phyloP scores from a whole-genome alignment of 2,888 invertebrate species.

The Coleophora deauratella region DNA sequence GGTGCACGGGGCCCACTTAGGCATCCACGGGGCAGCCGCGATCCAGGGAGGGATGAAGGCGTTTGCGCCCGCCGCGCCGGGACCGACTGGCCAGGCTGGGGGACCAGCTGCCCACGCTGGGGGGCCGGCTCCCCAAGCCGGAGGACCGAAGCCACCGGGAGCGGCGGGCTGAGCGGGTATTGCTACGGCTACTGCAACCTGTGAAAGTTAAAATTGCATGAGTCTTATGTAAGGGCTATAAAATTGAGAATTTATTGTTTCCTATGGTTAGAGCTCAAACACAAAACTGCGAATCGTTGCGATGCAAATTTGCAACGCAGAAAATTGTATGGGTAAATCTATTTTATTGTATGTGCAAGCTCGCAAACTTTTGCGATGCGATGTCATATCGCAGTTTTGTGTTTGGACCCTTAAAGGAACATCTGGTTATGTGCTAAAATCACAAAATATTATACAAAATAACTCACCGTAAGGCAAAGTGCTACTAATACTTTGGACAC shows the following conservation, averaged over 20 bases:
- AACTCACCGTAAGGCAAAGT: constrained; percentile 51
- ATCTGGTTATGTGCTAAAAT: too few species aligned
- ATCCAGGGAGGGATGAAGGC: constrained; percentile 63
- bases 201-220: constrained; percentile 4
- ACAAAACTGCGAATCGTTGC: too few species aligned
- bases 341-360: too few species aligned
- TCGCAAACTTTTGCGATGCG: too few species aligned
- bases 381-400: too few species aligned
- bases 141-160: constrained; percentile 6
- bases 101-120: constrained; percentile 19
- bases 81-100: constrained; percentile 17
- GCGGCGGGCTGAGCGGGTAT: constrained; percentile 32
- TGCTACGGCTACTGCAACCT: constrained; percentile 45
- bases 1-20: constrained; percentile 52
- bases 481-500: constrained; percentile 44
- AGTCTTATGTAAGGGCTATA: too few species aligned
- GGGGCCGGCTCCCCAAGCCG: constrained; percentile 14
- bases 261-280: too few species aligned
- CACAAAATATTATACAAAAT: background rate
- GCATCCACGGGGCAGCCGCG: constrained; percentile 49
- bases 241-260: too few species aligned
- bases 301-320: too few species aligned
- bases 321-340: too few species aligned
- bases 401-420: too few species aligned
- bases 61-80: constrained; percentile 31